A percentile compares a stretch with the other conserved stretches of the same genome.
Conservation (phyloP, 2,113 vertebrate species). For the Australoheros scitulus region DNA sequence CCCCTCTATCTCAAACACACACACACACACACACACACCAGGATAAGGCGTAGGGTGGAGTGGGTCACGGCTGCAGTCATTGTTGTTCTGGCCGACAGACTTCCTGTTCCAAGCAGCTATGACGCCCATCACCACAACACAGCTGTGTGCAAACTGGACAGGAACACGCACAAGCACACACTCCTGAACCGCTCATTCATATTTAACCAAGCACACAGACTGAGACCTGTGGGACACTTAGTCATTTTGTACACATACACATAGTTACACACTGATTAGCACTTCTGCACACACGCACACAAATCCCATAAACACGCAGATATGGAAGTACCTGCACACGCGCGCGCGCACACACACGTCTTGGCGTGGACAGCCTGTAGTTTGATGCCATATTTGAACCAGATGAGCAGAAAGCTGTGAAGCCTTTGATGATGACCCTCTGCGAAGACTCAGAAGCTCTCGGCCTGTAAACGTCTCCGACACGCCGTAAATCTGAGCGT, state of each 20-base stretch:
- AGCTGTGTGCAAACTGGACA: conserved; percentile 61
- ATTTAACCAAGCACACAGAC: conserved; percentile 3
- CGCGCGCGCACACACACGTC: not conserved
- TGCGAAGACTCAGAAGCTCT: conserved; percentile 21
- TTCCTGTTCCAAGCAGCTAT: conserved; percentile 77
- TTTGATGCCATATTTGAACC: conserved; percentile 42
- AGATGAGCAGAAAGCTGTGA: conserved; percentile 58
- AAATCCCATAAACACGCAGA: not conserved
- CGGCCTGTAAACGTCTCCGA: conserved; percentile 9
- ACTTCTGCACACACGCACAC: not conserved
- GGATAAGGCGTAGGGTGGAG: conserved; percentile 69
- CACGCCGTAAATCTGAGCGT: not conserved
- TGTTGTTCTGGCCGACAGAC: conserved; percentile 79
- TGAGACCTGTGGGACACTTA: not conserved
- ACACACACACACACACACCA: conserved; percentile 20
- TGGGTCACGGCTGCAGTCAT: conserved; percentile 75
- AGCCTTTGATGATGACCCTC: conserved; percentile 31
- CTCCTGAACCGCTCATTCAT: conserved; percentile 23
- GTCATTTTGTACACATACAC: not conserved
- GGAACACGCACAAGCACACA: conserved; percentile 1
- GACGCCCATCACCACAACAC: conserved; percentile 71
- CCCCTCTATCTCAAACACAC: conserved; percentile 5
- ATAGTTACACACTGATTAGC: conserved; percentile 1
- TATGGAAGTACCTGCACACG: not conserved
- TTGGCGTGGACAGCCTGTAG: conserved; percentile 8